Base-by-base conservation (phyloP, 2,797 vertebrate species). In the Tokudaia tokunoshimensis region DNA sequence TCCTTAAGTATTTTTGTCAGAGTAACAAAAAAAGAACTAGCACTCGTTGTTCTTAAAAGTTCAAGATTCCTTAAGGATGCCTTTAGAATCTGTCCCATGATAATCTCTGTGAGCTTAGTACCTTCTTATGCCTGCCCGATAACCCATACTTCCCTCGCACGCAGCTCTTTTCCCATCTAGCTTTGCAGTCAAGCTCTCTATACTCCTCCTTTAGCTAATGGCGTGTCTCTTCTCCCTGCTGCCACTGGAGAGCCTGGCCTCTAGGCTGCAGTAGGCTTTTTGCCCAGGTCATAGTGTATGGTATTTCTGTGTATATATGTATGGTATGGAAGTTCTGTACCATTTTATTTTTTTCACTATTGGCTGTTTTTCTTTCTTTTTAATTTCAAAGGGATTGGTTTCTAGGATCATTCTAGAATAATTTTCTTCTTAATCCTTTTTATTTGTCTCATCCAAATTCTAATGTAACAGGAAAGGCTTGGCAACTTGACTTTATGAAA, bases 401-500 rank as follows among this genome's bases (percentile, higher is more conserved):
- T 79, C 20, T 2, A 86, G 50, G 34, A 37, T 75, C 44, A 96
- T 87, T 84, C 75, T 94, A 44, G 74, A 91, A 57, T 75, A 75
- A 79, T 92, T 95, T 93, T 86, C 65, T 95, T 31, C 63, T 80
- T 55, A 70, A 67, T 76, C 15, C 57, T 89, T 92, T 89, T 34
- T 6, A 76, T n/a, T 85, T 79, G 61, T 93, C 34, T 92, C 76
- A 91, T 67, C 91, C 26, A 34, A 34, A 26, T 70, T 79, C 88
- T 82, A 65, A 88, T 41, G 63, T 6, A 95, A 34, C 10, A 52
- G 67, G 15, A 84, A 19, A 55, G 19, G 74, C 57, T 92, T 83
- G 72, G 84, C 59, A 94, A 94, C 44, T 55, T 80, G 78, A 78
- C 65, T 91, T 91, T 74, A 92, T 76, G 47, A 86, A 91, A 76